Conservation (phyloP, 2,797 vertebrate genomes). For the Cossypha caffra region DNA sequence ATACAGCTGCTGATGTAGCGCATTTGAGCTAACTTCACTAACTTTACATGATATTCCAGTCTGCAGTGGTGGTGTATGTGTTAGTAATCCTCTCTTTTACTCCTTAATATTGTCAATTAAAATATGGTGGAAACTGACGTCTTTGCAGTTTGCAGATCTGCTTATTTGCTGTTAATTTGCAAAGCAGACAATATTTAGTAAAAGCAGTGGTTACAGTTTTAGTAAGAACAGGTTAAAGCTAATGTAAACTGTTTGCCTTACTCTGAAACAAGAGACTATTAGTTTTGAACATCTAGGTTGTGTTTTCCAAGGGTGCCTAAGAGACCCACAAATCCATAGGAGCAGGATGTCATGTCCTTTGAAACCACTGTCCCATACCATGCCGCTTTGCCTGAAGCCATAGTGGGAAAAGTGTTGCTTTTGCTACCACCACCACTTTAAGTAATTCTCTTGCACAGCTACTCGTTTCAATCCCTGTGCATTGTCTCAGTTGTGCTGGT, state of each 20-base stretch:
- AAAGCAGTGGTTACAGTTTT: background rate
- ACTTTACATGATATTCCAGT: background rate
- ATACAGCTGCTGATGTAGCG: background rate
- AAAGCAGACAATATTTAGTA: background rate
- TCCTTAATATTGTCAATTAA: background rate
- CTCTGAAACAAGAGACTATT: background rate
- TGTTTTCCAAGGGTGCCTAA: background rate
- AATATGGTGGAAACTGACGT: background rate
- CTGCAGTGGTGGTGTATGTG: background rate
- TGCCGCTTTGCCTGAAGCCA: background rate
- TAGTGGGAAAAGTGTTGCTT: background rate
- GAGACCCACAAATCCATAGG: background rate
- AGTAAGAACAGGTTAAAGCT: background rate
- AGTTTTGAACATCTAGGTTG: background rate
- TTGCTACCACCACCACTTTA: background rate
- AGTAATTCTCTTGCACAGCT: background rate
- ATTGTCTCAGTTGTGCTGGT: background rate
- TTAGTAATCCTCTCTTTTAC: background rate
- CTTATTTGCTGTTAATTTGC: background rate
- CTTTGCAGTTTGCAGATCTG: background rate
- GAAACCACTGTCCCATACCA: background rate
- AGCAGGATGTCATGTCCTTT: background rate
- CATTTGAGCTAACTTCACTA: background rate
- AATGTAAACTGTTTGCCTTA: background rate
- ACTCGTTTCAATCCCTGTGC: background rate